A percentile compares a stretch with the other conserved stretches of the same genome.
phyloP scores from a whole-genome alignment of 2,797 vertebrate genomes.

The Cossypha polioptera region DNA sequence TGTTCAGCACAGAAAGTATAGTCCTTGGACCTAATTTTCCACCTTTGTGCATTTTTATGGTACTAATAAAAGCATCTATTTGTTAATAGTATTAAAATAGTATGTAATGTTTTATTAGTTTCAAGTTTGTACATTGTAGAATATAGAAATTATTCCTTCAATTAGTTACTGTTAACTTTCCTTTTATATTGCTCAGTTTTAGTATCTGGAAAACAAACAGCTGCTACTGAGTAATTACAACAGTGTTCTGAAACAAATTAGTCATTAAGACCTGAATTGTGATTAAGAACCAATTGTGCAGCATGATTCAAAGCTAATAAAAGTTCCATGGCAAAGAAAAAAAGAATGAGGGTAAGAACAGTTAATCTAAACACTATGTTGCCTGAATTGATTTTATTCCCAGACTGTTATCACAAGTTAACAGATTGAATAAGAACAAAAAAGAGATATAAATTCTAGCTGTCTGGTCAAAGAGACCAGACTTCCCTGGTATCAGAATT shows the following conservation, averaged over 20 bases:
- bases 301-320: constrained; percentile 21
- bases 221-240: constrained; percentile 36
- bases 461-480: not conserved
- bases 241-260: constrained; percentile 46
- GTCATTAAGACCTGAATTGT: constrained; percentile 33
- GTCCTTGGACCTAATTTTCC: not conserved
- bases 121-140: not conserved
- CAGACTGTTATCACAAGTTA: not conserved
- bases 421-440: not conserved
- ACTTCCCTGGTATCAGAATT: not conserved
- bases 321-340: not conserved
- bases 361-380: not conserved
- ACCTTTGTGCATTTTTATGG: not conserved
- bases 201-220: constrained; percentile 30
- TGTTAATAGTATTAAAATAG: not conserved
- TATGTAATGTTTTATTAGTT: not conserved
- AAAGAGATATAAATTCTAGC: not conserved
- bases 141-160: not conserved
- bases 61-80: not conserved
- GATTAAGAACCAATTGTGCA: constrained; percentile 23
- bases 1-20: not conserved
- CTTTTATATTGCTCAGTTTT: not conserved
- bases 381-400: not conserved
- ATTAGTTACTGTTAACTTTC: not conserved
- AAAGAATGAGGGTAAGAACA: not conserved